Conservation (phyloP, 2,888 invertebrate species). For the Panorpa germanica region DNA sequence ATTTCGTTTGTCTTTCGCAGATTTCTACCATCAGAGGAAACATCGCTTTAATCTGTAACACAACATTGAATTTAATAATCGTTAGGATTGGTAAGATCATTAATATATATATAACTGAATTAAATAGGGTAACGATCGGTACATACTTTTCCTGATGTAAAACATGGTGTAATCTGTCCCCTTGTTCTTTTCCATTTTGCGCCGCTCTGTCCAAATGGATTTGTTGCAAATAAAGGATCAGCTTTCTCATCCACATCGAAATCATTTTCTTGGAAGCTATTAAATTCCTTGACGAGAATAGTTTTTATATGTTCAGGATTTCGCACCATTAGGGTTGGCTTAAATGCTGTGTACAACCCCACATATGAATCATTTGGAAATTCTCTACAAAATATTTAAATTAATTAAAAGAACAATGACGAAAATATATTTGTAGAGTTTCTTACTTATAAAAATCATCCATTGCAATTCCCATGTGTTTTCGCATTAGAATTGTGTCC, state of each 20-base stretch:
- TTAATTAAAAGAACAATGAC: too few relatives aligned
- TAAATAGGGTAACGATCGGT: background rate
- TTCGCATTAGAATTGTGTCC: too few relatives aligned
- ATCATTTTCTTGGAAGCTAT: constrained; percentile 20
- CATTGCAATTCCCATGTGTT: too few relatives aligned
- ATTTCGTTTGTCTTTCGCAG: background rate
- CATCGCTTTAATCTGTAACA: constrained; percentile 5
- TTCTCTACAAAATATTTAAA: constrained; percentile 14
- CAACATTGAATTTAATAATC: background rate
- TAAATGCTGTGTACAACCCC: constrained; percentile 18
- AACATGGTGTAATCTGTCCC: constrained; percentile 21
- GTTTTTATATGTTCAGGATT: constrained; percentile 20
- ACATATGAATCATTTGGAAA: constrained; percentile 17
- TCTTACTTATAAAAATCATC: too few relatives aligned
- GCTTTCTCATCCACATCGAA: constrained; percentile 17
- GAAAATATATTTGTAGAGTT: too few relatives aligned
- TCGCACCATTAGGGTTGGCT: constrained; percentile 17
- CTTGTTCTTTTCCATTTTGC: constrained; percentile 22
- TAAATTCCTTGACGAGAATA: constrained; percentile 19
- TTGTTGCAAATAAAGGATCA: constrained; percentile 22
- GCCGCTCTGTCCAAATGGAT: constrained; percentile 22
- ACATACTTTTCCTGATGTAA: constrained; percentile 23
- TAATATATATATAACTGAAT: background rate
- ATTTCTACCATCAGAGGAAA: constrained; percentile 1
- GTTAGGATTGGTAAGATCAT: too few relatives aligned